phyloP scores from a whole-genome alignment of 2,113 vertebrate species.

The Mustelus asterias region DNA sequence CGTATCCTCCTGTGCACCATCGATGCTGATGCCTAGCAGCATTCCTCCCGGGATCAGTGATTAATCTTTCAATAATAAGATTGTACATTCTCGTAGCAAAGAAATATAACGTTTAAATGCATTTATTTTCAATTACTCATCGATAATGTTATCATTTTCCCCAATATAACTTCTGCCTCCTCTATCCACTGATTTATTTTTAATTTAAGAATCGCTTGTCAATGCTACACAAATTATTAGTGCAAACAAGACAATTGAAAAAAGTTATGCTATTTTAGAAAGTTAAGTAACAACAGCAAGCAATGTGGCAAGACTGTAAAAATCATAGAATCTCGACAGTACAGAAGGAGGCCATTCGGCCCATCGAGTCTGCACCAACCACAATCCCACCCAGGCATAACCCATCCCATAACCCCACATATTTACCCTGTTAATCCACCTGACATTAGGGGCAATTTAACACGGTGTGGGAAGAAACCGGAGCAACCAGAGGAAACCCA shows the following conservation, averaged over 20 bases:
- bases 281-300: not conserved
- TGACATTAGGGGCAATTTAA: too few species aligned
- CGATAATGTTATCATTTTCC: not conserved
- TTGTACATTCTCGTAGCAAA: not conserved
- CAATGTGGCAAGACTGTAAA: not conserved
- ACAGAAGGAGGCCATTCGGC: too few species aligned
- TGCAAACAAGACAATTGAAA: not conserved
- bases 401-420: too few species aligned
- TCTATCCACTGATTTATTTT: not conserved
- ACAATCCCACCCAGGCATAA: too few species aligned
- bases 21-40: not conserved
- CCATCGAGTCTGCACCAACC: too few species aligned
- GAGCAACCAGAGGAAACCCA: too few species aligned
- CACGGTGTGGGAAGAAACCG: too few species aligned
- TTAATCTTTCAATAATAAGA: not conserved
- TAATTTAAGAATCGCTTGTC: not conserved
- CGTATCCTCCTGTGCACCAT: not conserved
- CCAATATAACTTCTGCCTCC: not conserved
- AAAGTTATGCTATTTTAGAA: too few species aligned
- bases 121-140: not conserved
- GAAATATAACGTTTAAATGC: not conserved
- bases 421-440: too few species aligned
- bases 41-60: not conserved
- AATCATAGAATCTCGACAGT: not conserved
- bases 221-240: not conserved